Conservation (phyloP, 2,888 invertebrate species). For the Petrolisthes cinctipes region DNA sequence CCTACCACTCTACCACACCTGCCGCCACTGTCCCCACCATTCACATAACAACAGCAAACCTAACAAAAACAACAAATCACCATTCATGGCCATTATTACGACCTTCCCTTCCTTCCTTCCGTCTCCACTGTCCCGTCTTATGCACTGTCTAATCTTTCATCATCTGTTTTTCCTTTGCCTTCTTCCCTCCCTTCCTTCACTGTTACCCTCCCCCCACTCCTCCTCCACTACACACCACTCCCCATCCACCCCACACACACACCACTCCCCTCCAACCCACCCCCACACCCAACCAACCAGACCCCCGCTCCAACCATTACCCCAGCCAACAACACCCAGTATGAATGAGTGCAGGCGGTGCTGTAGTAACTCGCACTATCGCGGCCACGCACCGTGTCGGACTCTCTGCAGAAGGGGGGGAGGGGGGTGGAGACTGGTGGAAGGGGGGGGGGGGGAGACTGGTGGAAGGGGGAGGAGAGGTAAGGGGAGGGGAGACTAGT, state of each 20-base stretch:
- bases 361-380: constrained; percentile 58
- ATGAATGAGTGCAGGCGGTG: constrained; percentile 46
- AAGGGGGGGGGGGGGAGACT: not conserved
- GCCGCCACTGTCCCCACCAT: not conserved
- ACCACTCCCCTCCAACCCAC: not conserved
- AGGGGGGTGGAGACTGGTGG: not conserved
- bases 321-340: not conserved
- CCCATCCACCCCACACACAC: not conserved
- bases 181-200: constrained; percentile 1
- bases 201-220: not conserved
- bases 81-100: not conserved
- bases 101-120: not conserved
- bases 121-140: not conserved
- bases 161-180: not conserved
- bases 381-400: constrained; percentile 57
- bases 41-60: not conserved
- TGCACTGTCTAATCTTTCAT: not conserved
- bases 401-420: not conserved
- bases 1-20: not conserved
- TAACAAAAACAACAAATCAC: not conserved
- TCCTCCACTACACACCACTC: not conserved
- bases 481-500: not conserved
- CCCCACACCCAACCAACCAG: not conserved
- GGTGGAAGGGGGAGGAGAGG: not conserved
- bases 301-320: not conserved